Conservation (phyloP, 2,797 vertebrate species). For the Tarsius wallacei region DNA sequence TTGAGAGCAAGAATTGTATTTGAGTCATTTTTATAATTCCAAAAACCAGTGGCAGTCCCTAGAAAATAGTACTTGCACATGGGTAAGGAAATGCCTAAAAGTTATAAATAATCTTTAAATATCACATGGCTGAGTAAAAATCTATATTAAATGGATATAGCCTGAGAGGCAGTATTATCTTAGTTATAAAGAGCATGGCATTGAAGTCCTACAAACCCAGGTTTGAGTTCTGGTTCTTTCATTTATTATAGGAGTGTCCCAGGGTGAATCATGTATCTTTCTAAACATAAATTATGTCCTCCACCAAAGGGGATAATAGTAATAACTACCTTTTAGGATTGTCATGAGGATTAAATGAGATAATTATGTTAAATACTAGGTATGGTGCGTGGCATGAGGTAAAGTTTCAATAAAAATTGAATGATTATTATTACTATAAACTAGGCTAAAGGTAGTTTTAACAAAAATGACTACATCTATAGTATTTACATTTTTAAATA, state of each 20-base stretch:
- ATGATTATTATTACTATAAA: background rate
- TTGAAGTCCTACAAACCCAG: background rate
- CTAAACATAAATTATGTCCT: background rate
- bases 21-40: slow-evolving; percentile 19
- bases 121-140: background rate
- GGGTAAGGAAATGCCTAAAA: background rate
- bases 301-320: background rate
- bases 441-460: slow-evolving; percentile 53
- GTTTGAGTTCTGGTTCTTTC: background rate
- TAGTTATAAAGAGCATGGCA: background rate
- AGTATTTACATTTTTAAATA: slow-evolving; percentile 64
- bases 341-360: background rate
- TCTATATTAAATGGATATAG: slow-evolving; percentile 1
- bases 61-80: slow-evolving; percentile 10
- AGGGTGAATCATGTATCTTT: background rate
- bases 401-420: background rate
- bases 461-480: background rate
- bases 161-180: background rate
- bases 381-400: background rate
- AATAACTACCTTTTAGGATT: background rate
- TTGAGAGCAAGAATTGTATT: background rate
- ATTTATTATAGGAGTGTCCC: background rate
- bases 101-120: background rate
- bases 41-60: background rate
- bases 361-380: background rate